Evolutionary conservation across 2,113 vertebrate genomes (phyloP).

Genomic region (Origma solitaria): DNA sequence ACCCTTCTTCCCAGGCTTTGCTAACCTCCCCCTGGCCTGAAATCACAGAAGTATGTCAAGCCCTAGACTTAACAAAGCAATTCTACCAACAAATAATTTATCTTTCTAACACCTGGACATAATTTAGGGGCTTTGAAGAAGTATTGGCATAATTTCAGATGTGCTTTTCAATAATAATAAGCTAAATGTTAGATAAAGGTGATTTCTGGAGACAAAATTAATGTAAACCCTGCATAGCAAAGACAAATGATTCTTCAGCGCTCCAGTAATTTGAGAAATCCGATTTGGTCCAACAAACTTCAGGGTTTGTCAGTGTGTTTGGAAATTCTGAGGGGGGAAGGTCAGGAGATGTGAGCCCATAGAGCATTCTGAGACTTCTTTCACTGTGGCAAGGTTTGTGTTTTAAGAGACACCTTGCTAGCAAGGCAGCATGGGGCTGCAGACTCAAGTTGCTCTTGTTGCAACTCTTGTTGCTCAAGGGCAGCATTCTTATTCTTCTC

Average conservation of each 20-base stretch:
- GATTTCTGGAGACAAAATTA: background rate
- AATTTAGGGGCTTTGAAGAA: background rate
- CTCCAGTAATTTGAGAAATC: background rate
- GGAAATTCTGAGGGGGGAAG: background rate
- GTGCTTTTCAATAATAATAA: background rate
- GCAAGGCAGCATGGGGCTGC: background rate
- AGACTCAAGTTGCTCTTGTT: too few relatives aligned
- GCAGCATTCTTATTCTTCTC: background rate
- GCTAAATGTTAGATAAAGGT: background rate
- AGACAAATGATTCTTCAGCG: background rate
- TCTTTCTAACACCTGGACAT: background rate
- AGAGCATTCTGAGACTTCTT: background rate
- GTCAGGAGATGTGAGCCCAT: background rate
- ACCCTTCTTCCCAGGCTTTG: background rate
- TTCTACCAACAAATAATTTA: background rate
- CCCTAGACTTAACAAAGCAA: background rate
- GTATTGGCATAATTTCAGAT: background rate
- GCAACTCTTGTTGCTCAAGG: background rate
- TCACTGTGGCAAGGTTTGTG: background rate
- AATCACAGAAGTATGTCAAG: background rate
- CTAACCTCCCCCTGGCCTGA: background rate
- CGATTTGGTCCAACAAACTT: background rate
- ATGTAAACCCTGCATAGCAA: background rate
- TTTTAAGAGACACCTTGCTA: background rate
- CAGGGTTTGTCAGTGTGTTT: background rate